phyloP scores from a whole-genome alignment of 2,797 vertebrate species.

The Catamblyrhynchus diadema region DNA sequence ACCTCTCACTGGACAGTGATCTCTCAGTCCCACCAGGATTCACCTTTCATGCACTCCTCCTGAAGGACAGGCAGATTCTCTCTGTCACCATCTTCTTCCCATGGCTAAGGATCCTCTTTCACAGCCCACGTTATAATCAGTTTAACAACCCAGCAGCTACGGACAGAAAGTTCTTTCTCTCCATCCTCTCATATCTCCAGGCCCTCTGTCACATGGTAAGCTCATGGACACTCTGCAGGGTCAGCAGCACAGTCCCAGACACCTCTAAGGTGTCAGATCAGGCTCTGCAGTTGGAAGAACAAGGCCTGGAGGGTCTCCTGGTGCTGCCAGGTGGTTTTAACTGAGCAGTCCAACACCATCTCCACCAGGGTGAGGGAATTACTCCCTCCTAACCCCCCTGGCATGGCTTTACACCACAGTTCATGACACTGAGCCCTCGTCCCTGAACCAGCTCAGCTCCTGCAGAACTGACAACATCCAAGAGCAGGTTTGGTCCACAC shows the following conservation, averaged over 20 bases:
- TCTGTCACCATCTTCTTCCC: accelerated
- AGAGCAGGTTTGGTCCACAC: neutral
- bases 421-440: neutral
- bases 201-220: neutral
- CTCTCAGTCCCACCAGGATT: neutral
- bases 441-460: neutral
- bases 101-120: neutral
- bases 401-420: neutral
- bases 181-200: neutral
- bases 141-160: neutral
- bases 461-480: neutral
- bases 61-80: neutral
- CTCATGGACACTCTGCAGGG: neutral
- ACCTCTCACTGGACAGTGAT: neutral
- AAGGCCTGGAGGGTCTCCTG: neutral
- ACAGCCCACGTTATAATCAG: accelerated
- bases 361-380: neutral
- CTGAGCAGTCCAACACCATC: neutral
- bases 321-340: neutral
- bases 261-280: neutral
- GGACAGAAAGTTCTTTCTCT: neutral
- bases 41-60: neutral
- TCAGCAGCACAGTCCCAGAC: neutral
- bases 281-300: neutral
- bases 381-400: neutral